Evolutionary conservation across 2,888 invertebrate genomes (phyloP), one percentile per base, ranked within the genome.

Genomic region (Xestobium rufovillosum): DNA sequence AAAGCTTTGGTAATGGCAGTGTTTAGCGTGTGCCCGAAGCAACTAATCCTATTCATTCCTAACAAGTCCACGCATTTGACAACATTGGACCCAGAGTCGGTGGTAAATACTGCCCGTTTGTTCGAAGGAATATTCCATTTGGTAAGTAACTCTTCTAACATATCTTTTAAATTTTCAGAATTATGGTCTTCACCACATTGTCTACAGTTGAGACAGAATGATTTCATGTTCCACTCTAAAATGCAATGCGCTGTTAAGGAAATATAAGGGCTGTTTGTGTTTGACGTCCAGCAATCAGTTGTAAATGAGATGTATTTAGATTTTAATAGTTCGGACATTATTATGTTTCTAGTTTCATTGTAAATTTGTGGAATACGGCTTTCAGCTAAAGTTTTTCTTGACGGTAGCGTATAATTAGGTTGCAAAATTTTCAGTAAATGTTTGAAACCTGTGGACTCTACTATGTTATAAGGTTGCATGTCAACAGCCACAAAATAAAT

Each of bases 11-110:
- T 13, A 3, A 35, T 19, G 9, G 26, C 35, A 25, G 15, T 35
- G 17, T 35, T 35, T 14, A 35, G 14, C 3, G 14, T 25, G 29
- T 35, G 35, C 13, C 35, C 28, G 16, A 29, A 35, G 25, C 35
- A 35, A 15, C 14, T 15, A n/a, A 35, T 31, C 9, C 17, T 29
- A 33, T 9, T 35, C 27, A 15, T 25, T 3, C 12, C 10, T 33
- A 35, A 11, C 12, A 35, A 35, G 8, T 35, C 9, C 16, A 35
- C 29, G 14, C 26, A 28, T 28, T 6, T 10, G 6, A 28, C 27
- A 30, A 34, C 15, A 15, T 34, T 30, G 3, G 23, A 12, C 8
- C 30, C 34, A 26, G 4, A 34, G 13, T 34, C 34, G n/a, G 34
- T 34, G 12, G 34, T 34, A 14, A 6, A 15, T 4, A 8, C 8